Conservation (phyloP, 2,113 vertebrate genomes). For the Pseudorasbora parva region DNA sequence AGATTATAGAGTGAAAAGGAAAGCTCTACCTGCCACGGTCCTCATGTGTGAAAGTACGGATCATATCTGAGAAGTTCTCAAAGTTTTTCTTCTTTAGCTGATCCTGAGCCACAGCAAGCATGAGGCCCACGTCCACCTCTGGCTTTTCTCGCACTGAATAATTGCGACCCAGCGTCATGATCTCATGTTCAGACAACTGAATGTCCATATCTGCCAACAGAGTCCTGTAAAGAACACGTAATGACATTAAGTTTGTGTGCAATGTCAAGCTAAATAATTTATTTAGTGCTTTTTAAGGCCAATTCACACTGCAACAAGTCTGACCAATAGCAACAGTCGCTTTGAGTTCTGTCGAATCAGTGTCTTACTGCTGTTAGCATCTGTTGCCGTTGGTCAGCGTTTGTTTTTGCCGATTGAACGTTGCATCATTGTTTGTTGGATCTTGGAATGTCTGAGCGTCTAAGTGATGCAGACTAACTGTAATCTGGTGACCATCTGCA, state of each 20-base stretch:
- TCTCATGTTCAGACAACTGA: slow-evolving; percentile 83
- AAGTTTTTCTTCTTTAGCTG: slow-evolving; percentile 83
- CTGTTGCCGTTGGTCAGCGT: no score
- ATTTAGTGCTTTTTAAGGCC: no score
- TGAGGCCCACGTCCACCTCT: slow-evolving; percentile 64
- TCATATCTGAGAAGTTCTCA: slow-evolving; percentile 79
- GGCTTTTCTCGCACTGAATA: slow-evolving; percentile 70
- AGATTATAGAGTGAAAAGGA: background rate
- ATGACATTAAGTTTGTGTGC: background rate
- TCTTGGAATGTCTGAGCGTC: no score
- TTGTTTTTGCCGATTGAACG: no score
- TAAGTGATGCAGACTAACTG: no score
- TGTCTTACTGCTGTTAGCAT: no score
- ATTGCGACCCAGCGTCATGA: slow-evolving; percentile 80
- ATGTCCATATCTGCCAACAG: slow-evolving; percentile 73
- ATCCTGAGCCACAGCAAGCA: slow-evolving; percentile 81
- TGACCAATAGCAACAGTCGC: no score
- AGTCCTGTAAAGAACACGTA: slow-evolving; percentile 70
- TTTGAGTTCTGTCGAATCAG: no score
- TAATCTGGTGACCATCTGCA: no score
- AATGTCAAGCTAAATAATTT: background rate
- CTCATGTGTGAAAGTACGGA: slow-evolving; percentile 69
- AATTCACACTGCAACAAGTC: no score
- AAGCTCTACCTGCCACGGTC: slow-evolving; percentile 80
- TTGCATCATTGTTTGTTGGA: no score